These are phyloP conservation scores for Heliconius hewitsoni DNA, from an alignment of 1,140 invertebrate species.

Conservation along the genomic window DNA sequence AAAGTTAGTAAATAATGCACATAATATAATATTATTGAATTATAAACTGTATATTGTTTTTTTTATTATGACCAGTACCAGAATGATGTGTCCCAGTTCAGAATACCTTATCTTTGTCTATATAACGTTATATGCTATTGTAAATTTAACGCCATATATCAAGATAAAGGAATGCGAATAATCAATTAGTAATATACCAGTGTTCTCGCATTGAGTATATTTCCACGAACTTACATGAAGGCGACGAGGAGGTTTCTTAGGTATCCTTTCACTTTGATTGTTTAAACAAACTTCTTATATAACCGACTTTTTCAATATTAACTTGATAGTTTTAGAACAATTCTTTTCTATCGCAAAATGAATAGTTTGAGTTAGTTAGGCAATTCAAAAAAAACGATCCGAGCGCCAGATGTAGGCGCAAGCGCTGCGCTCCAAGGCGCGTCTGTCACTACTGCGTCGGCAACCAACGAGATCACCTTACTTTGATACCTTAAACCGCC, in stretches of 20 bases:
- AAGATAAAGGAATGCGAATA: constrained; percentile 36
- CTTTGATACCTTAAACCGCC: constrained; percentile 39
- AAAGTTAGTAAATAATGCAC: neutral
- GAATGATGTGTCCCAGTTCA: neutral
- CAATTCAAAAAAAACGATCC: constrained; percentile 35
- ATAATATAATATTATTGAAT: neutral
- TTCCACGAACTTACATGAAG: constrained; percentile 64
- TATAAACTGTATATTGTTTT: too few relatives aligned
- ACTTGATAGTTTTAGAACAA: neutral
- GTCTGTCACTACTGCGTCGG: constrained; percentile 58
- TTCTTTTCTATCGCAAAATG: constrained; percentile 44
- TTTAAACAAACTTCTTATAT: neutral
- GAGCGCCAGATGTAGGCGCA: constrained; percentile 50
- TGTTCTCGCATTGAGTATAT: constrained; percentile 31
- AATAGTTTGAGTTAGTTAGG: constrained; percentile 9
- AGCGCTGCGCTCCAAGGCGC: constrained; percentile 66
- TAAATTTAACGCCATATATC: neutral
- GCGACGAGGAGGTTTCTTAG: constrained; percentile 32
- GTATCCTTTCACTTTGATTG: constrained; percentile 9
- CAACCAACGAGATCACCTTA: constrained; percentile 57
- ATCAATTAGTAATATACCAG: constrained; percentile 42
- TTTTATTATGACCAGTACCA: too few relatives aligned
- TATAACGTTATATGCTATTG: neutral
- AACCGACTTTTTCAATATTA: neutral
- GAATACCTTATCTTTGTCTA: neutral